Evolutionary conservation across 2,888 invertebrate species (phyloP), one percentile per base, ranked within the genome.

Genomic region (Hirtodrosophila alboralis): DNA sequence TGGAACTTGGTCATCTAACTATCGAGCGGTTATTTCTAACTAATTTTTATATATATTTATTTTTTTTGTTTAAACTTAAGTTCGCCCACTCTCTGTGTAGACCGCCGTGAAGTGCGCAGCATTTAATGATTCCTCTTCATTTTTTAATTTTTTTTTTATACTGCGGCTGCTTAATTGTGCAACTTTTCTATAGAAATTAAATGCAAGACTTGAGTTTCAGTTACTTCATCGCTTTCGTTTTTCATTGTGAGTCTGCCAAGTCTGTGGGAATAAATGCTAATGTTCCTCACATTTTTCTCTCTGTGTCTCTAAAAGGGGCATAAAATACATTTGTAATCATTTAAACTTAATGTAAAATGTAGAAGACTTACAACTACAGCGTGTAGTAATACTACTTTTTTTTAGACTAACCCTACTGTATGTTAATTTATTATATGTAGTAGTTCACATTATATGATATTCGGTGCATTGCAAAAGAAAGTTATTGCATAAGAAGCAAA

Each of bases 171-270:
- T 81, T 86, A 86, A 84, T 81, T 81, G 84, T 81, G 81, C 81
- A 79, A 84, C 86, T 71, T 80, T 80, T 84, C 77, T 64, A 74
- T 84, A 65, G 77, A 84, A 84, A 80, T 75, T 68, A 78, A 76
- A 49, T 76, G 68, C 63, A 70, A 66, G 61, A 61, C 27, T 56
- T 43, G 12, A 61, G 59, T 51, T 43, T 45, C 49, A 62, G 72
- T 86, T 81, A 86, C 86, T 86, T 80, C 86, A 86, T 77, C 68
- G 84, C 86, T 81, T 81, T 86, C 86, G 84, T 84, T 86, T 81
- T 86, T 75, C 71, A 64, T 67, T 62, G 48, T 61, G 37, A 41
- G 40, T n/a, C n/a, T 10, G 27, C 21, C 40, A 31, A 30, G 37
- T 10, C 52, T 36, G 75, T 78, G 79, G 78, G 78, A 68, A 74